Base-by-base conservation (phyloP, 1,140 invertebrate species). In the Eufriesea mexicana region DNA sequence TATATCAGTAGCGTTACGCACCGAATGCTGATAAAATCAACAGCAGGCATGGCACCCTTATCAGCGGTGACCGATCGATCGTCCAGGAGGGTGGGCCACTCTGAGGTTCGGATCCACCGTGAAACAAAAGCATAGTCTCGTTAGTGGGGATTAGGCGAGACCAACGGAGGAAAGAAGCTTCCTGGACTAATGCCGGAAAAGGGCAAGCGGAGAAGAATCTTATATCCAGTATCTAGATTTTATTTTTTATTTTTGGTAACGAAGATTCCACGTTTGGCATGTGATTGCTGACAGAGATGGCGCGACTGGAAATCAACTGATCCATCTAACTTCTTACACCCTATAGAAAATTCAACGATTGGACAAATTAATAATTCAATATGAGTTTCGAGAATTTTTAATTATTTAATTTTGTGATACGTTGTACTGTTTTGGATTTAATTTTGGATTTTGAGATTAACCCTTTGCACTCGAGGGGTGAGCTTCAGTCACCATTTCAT, bases 81-180 rank as follows among this genome's bases (percentile, higher is more conserved):
- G 86, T 71, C 51, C 49, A 59, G 73, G 76, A 64, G 87, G 87
- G 61, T 74, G 72, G 79, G 76, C 72, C 73, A 79, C 62, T 77
- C 54, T 45, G 23, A 77, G 51, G 25, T 76, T 64, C 35, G 57
- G 57, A 78, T 62, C 61, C 54, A 28, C 59, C 49, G 80, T 72
- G 86, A 88, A 89, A 88, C 87, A 88, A 87, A 88, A 82, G 79
- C 79, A 45, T 76, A 76, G 75, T 83, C 87, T 88, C 79, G 87
- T 89, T 88, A 85, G 71, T n/a, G 79, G 23, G 86, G 86, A 78
- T 88, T 88, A 88, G 82, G 85, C 85, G 59, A 79, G 49, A 49
- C 57, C 72, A 47, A 72, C 45, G 35, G 28, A 62, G 45, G 61
- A 72, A 78, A 78, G 84, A 86, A 88, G 77, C 49, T 83, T 47